These are phyloP conservation scores for Troides oblongomaculatus DNA, from an alignment of 2,888 invertebrate species.

Conservation along the genomic window DNA sequence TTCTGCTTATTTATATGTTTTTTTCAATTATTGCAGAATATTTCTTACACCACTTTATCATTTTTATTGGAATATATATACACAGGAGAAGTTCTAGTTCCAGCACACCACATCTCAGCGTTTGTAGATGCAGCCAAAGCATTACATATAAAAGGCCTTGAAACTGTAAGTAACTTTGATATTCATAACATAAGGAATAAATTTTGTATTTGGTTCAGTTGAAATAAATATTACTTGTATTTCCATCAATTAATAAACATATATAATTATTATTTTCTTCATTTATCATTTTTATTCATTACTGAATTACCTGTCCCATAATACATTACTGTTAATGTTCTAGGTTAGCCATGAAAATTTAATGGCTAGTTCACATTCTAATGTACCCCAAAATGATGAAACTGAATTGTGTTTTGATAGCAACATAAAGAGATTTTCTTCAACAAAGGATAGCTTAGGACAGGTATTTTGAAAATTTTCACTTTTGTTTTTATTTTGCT, in stretches of 20 bases:
- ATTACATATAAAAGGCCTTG: slow-evolving; percentile 63
- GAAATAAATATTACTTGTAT: not conserved
- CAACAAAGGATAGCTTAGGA: slow-evolving; percentile 12
- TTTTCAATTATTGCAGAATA: slow-evolving; percentile 51
- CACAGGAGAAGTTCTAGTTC: slow-evolving; percentile 63
- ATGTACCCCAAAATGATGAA: slow-evolving; percentile 17
- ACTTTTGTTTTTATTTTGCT: too few relatives aligned
- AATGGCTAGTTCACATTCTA: not conserved
- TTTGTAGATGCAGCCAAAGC: slow-evolving; percentile 62
- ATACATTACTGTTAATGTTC: not conserved
- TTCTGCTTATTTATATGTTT: not conserved
- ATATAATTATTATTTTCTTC: too few relatives aligned
- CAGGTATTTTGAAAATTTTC: slow-evolving; percentile 5
- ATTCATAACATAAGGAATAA: not conserved
- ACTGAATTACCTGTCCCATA: not conserved
- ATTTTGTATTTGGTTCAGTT: not conserved
- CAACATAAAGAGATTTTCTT: slow-evolving; percentile 8
- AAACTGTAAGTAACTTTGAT: slow-evolving; percentile 47
- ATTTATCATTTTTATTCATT: not conserved
- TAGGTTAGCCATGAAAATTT: slow-evolving; percentile 18
- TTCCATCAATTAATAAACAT: too few relatives aligned
- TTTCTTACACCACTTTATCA: slow-evolving; percentile 58
- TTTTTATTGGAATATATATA: slow-evolving; percentile 66
- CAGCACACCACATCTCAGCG: slow-evolving; percentile 50
- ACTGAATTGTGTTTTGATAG: not conserved